Conservation (phyloP, 1,140 invertebrate genomes). For the Euglossa dilemma region DNA sequence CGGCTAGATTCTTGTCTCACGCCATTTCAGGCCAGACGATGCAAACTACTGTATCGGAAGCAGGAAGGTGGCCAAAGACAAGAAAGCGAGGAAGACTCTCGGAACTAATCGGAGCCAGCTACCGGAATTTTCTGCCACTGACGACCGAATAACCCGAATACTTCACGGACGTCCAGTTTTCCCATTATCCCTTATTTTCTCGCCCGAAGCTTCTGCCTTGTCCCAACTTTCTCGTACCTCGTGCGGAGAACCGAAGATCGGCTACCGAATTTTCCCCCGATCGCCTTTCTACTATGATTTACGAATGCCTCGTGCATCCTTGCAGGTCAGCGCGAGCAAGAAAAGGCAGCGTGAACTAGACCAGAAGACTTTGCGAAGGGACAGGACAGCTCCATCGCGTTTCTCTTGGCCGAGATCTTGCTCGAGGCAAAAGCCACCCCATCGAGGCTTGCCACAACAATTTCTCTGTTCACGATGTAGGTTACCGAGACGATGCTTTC, state of each 20-base stretch:
- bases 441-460: constrained; percentile 81
- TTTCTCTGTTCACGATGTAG: constrained; percentile 82
- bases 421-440: constrained; percentile 58
- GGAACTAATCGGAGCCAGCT: constrained; percentile 70
- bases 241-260: constrained; percentile 34
- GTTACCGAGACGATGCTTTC: constrained; percentile 75
- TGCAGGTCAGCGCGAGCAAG: constrained; percentile 17
- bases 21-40: too few species aligned
- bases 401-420: constrained; percentile 53
- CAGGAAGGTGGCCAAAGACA: too few species aligned
- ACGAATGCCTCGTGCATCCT: constrained; percentile 11
- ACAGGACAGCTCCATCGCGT: constrained; percentile 43
- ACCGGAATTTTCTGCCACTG: constrained; percentile 65
- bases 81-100: not conserved
- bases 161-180: constrained; percentile 29
- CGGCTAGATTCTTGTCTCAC: too few species aligned
- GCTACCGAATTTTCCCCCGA: constrained; percentile 41
- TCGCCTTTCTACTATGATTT: constrained; percentile 44
- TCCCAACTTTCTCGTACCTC: constrained; percentile 5
- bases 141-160: constrained; percentile 74
- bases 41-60: too few species aligned
- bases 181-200: constrained; percentile 62
- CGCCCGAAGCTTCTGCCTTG: not conserved
- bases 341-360: not conserved
- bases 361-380: not conserved